A percentile compares a stretch with the other conserved stretches of the same genome.
phyloP scores from a whole-genome alignment of 2,888 invertebrate species.

The Thumatha senex region DNA sequence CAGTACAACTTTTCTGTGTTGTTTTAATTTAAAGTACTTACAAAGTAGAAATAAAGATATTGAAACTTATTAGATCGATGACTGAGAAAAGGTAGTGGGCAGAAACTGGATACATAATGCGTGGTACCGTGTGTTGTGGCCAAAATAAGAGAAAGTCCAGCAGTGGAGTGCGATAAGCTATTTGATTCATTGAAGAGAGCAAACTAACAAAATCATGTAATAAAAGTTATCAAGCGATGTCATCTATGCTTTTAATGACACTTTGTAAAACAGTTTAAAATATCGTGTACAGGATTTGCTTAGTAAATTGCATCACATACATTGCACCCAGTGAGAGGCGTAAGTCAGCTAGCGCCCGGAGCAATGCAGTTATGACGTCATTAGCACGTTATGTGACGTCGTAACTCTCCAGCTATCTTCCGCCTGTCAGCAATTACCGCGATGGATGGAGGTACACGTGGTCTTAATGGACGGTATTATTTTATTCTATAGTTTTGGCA shows the following conservation, averaged over 20 bases:
- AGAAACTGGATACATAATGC: too few species aligned
- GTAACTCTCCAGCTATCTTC: slow-evolving; percentile 76
- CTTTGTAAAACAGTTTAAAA: slow-evolving; percentile 47
- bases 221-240: slow-evolving; percentile 19
- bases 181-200: too few species aligned
- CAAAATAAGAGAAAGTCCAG: too few species aligned
- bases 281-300: slow-evolving; percentile 45
- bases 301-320: slow-evolving; percentile 62
- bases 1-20: too few species aligned
- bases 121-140: too few species aligned
- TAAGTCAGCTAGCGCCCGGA: slow-evolving; percentile 58
- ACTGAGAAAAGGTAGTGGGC: too few species aligned
- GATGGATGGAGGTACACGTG: slow-evolving; percentile 70
- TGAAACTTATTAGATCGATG: too few species aligned
- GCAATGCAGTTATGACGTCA: slow-evolving; percentile 81
- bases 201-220: too few species aligned
- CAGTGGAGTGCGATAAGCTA: too few species aligned
- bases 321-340: slow-evolving; percentile 54
- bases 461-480: slow-evolving; percentile 63
- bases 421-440: slow-evolving; percentile 75
- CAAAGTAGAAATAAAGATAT: too few species aligned
- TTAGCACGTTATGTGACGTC: slow-evolving; percentile 79
- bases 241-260: slow-evolving; percentile 33
- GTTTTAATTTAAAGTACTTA: too few species aligned
- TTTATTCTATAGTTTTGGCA: slow-evolving; percentile 43